Conservation (phyloP, 2,113 vertebrate genomes). For the Pipra filicauda region DNA sequence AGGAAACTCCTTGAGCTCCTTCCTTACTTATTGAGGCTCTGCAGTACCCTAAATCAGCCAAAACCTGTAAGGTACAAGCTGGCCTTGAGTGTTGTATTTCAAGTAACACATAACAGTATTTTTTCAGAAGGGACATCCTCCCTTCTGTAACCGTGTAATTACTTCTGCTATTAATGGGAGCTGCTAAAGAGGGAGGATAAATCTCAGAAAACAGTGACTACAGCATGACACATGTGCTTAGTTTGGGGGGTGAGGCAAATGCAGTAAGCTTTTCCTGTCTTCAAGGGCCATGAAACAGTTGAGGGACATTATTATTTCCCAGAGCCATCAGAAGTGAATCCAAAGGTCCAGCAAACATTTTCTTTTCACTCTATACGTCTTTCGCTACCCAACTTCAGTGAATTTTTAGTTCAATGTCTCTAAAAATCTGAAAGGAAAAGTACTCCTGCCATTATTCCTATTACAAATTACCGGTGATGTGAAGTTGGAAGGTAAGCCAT, state of each 20-base stretch:
- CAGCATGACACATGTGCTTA: not conserved
- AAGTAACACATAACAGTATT: not conserved
- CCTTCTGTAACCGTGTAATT: not conserved
- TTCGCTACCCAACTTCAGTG: not conserved
- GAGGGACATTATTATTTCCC: not conserved
- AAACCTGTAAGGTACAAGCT: not conserved
- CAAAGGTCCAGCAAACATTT: not conserved
- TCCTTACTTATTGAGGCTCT: not conserved
- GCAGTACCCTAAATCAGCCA: not conserved
- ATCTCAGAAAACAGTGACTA: conserved; percentile 8
- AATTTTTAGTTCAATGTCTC: not conserved
- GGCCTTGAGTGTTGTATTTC: conserved; percentile 15
- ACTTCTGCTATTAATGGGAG: conserved; percentile 38
- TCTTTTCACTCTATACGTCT: not conserved
- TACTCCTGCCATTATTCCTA: not conserved
- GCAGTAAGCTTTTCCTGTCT: not conserved
- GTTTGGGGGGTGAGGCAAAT: not conserved
- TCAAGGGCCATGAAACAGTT: not conserved
- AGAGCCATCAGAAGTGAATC: not conserved
- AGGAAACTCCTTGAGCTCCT: not conserved
- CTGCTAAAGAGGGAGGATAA: conserved; percentile 33
- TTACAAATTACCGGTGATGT: not conserved
- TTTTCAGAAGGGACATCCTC: not conserved
- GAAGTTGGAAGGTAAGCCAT: not conserved
- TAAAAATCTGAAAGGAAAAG: not conserved